These are phyloP conservation scores for Oryzias javanicus DNA, from an alignment of 2,113 vertebrate species.

Conservation along the genomic window DNA sequence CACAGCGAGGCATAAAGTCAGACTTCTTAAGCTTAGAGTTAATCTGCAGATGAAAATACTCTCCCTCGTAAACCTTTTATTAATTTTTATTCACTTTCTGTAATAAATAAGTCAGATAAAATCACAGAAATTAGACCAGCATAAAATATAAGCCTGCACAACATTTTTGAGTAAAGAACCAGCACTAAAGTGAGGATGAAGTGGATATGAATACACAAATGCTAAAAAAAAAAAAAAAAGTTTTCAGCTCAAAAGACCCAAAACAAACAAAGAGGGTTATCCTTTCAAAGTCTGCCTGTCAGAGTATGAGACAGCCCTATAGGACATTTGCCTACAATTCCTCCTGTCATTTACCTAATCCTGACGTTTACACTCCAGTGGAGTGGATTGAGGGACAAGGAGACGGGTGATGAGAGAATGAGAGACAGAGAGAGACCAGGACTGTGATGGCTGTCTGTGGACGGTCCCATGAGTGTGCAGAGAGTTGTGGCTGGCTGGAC, in stretches of 20 bases:
- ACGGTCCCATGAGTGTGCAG: constrained; percentile 59
- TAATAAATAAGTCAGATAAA: no score
- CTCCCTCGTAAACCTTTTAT: no score
- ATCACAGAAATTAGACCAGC: no score
- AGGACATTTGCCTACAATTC: constrained; percentile 62
- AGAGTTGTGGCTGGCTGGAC: constrained; percentile 55
- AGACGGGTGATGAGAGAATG: constrained; percentile 60
- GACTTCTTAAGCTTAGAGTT: no score
- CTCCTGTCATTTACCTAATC: constrained; percentile 68
- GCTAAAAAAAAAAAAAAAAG: not conserved
- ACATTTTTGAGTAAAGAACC: no score
- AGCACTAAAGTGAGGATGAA: no score
- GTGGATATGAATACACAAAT: not conserved
- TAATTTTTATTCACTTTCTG: no score
- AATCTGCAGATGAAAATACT: no score
- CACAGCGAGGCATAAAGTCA: no score
- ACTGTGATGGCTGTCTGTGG: constrained; percentile 66
- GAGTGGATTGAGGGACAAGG: constrained; percentile 63
- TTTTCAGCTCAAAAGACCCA: no score
- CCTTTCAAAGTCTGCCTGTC: constrained; percentile 30
- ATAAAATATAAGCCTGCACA: no score
- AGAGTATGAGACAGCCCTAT: constrained; percentile 42
- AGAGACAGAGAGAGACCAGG: constrained; percentile 59
- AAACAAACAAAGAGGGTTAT: not conserved
- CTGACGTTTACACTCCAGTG: constrained; percentile 68